Conservation (phyloP, 2,888 invertebrate genomes). For the Crematogaster levior region DNA sequence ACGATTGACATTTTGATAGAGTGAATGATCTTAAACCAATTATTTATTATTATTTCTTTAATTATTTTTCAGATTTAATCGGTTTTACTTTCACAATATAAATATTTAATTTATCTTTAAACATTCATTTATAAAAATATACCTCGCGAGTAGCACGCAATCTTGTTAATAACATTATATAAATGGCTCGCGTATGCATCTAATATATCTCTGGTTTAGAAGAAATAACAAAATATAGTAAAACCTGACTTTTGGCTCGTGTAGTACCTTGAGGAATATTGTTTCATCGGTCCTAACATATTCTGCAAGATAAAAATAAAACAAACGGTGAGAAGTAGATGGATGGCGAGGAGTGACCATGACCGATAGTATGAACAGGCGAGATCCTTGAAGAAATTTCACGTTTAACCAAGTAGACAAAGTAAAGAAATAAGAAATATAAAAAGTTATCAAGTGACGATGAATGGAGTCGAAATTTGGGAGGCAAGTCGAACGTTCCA, state of each 20-base stretch:
- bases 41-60: not conserved
- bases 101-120: not conserved
- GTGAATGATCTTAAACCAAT: not conserved
- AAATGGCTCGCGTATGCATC: not conserved
- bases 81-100: not conserved
- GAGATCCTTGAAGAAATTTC: slow-evolving; percentile 53
- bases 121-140: not conserved
- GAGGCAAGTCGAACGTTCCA: not conserved
- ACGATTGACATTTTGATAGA: not conserved
- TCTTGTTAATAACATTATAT: not conserved
- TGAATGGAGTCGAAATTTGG: slow-evolving; percentile 19
- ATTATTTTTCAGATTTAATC: not conserved
- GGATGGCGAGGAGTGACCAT: slow-evolving; percentile 61
- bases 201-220: not conserved
- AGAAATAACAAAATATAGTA: slow-evolving; percentile 21
- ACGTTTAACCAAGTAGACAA: slow-evolving; percentile 28
- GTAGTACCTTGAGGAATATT: not conserved
- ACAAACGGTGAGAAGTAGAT: slow-evolving; percentile 52
- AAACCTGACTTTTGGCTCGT: slow-evolving; percentile 23
- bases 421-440: slow-evolving; percentile 21
- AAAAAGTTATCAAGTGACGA: slow-evolving; percentile 42
- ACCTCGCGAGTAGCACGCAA: no score
- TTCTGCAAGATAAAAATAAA: slow-evolving; percentile 30
- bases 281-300: slow-evolving; percentile 26
- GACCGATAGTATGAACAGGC: slow-evolving; percentile 29